These are phyloP conservation scores for Plecturocebus donacophilus DNA, from an alignment of 2,113 vertebrate species.

Conservation along the genomic window DNA sequence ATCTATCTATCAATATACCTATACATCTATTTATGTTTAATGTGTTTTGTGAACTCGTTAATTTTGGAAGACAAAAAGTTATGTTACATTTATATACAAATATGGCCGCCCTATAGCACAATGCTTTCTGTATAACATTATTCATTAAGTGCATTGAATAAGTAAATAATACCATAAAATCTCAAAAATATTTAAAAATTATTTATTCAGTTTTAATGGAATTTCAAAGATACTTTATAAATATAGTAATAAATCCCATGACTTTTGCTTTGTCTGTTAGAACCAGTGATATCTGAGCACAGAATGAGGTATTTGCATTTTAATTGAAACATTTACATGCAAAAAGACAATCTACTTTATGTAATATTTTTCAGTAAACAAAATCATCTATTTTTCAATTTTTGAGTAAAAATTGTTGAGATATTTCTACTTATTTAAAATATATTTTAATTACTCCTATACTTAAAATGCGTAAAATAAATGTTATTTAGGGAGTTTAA, in stretches of 20 bases:
- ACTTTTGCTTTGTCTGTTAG: not conserved
- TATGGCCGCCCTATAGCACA: not conserved
- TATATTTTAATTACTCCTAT: conserved; percentile 25
- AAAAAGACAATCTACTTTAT: not conserved
- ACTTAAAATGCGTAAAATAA: not conserved
- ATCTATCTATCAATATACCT: not conserved
- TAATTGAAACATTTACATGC: not conserved
- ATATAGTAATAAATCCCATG: not conserved
- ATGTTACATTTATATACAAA: not conserved
- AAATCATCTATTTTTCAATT: not conserved
- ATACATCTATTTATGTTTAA: not conserved
- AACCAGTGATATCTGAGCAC: not conserved
- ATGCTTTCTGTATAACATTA: not conserved
- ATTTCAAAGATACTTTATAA: not conserved
- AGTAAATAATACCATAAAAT: not conserved
- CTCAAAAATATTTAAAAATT: not conserved
- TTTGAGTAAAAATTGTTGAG: not conserved
- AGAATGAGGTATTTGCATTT: not conserved
- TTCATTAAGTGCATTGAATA: not conserved
- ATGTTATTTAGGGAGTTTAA: not conserved
- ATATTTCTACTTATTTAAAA: not conserved
- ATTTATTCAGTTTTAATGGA: not conserved
- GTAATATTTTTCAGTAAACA: not conserved
- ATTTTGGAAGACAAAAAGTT: not conserved
- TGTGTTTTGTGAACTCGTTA: not conserved